Percentiles rank a stretch among this genome's conserved stretches.
Conservation (phyloP, 2,113 vertebrate genomes). For the Barbus barbus region DNA sequence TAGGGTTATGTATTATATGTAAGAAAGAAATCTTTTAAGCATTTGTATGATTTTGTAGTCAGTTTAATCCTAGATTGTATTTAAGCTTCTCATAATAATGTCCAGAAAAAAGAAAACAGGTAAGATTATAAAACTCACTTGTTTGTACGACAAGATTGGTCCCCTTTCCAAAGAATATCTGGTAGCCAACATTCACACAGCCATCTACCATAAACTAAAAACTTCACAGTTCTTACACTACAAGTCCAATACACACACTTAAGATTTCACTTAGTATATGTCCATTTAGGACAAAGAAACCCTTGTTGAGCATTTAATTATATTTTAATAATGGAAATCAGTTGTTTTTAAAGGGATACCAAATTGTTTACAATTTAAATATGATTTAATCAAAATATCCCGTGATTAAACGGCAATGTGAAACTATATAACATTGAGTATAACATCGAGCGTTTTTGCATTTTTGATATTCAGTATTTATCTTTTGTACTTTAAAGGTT, state of each 20-base stretch:
- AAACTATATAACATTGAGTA: neutral
- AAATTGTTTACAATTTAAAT: neutral
- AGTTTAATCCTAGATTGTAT: neutral
- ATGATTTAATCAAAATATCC: neutral
- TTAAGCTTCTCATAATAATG: neutral
- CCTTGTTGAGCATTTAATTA: neutral
- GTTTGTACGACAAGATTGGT: conserved; percentile 11
- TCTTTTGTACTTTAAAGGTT: neutral
- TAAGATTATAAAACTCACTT: neutral
- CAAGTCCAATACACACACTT: neutral
- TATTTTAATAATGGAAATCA: neutral
- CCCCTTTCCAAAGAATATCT: conserved; percentile 25
- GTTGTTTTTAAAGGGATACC: neutral
- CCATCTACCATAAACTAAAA: conserved; percentile 12
- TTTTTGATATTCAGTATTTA: neutral
- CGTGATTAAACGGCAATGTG: neutral
- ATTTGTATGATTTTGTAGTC: neutral
- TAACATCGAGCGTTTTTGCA: too few relatives aligned
- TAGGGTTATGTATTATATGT: neutral
- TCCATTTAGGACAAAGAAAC: neutral
- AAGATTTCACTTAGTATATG: neutral
- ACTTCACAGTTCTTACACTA: neutral
- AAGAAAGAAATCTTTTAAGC: neutral
- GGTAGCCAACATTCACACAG: conserved; percentile 32
- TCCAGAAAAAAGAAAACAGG: neutral